These are phyloP conservation scores for Equus przewalskii DNA, from an alignment of 2,113 vertebrate genomes.

Conservation along the genomic window DNA sequence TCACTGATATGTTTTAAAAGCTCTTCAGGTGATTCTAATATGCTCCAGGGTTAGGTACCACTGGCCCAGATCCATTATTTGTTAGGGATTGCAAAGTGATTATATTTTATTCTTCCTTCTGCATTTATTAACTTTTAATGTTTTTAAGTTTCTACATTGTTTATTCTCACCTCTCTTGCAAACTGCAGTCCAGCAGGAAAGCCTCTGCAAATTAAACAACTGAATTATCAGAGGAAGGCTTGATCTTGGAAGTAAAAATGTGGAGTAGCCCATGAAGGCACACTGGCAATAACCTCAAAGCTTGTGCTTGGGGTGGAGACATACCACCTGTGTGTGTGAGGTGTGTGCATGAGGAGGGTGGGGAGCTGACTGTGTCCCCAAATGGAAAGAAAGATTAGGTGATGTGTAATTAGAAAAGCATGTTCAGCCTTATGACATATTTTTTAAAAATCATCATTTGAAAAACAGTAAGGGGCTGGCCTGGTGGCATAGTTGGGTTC, in stretches of 20 bases:
- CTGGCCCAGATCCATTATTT: conserved; percentile 15
- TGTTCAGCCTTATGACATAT: background rate
- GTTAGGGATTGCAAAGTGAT: background rate
- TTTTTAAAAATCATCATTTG: background rate
- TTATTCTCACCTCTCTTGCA: conserved; percentile 18
- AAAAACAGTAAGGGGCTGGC: too few relatives aligned
- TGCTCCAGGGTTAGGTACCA: background rate
- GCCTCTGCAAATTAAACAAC: background rate
- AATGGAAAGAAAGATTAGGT: background rate
- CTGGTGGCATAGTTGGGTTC: too few relatives aligned
- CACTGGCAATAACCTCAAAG: background rate
- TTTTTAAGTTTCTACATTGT: background rate
- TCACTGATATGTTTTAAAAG: background rate
- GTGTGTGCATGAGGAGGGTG: rapidly evolving
- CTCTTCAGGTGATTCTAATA: background rate
- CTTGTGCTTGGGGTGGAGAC: background rate
- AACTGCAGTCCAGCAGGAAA: background rate
- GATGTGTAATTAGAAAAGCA: background rate
- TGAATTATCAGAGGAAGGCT: background rate
- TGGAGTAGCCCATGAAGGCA: background rate
- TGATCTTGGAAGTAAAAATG: background rate
- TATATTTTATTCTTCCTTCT: background rate
- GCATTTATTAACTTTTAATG: conserved; percentile 7
- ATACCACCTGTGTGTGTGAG: background rate
- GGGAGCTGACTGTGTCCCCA: background rate